These are phyloP conservation scores for Delphinus delphis DNA, from an alignment of 2,113 vertebrate genomes.

Conservation along the genomic window DNA sequence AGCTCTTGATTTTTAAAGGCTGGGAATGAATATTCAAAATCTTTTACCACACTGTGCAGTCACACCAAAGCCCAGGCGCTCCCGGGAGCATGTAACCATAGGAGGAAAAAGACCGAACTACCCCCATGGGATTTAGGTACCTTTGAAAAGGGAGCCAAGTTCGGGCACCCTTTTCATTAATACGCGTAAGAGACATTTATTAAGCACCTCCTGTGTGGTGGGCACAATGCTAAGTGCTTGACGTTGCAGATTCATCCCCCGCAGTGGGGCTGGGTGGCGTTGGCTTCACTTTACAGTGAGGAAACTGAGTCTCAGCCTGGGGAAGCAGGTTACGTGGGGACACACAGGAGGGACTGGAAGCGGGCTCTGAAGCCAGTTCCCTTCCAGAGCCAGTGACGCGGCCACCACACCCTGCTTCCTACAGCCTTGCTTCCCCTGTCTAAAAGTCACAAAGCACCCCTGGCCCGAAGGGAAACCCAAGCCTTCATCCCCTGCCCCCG, in stretches of 20 bases:
- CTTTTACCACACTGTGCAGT: not conserved
- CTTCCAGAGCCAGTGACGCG: not conserved
- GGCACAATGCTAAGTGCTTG: not conserved
- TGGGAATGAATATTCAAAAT: not conserved
- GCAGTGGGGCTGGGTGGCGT: not conserved
- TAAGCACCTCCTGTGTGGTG: not conserved
- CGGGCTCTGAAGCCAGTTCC: accelerated
- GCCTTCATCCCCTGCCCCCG: accelerated
- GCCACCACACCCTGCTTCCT: too few relatives aligned
- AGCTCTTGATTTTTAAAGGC: not conserved
- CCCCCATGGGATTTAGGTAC: not conserved
- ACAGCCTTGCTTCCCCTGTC: not conserved
- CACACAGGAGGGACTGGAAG: not conserved
- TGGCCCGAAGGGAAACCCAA: not conserved
- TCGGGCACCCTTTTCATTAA: not conserved
- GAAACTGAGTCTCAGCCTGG: not conserved
- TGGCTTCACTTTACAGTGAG: not conserved
- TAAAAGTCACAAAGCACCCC: not conserved
- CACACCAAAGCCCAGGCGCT: not conserved
- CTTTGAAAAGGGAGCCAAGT: not conserved
- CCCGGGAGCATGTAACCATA: not conserved
- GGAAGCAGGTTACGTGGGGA: not conserved
- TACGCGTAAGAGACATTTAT: not conserved
- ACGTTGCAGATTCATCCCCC: accelerated
- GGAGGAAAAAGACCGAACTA: not conserved